Evolutionary conservation across 2,113 vertebrate species (phyloP), one percentile per base, ranked within the genome.

Genomic region (Mastomys natalensis): DNA sequence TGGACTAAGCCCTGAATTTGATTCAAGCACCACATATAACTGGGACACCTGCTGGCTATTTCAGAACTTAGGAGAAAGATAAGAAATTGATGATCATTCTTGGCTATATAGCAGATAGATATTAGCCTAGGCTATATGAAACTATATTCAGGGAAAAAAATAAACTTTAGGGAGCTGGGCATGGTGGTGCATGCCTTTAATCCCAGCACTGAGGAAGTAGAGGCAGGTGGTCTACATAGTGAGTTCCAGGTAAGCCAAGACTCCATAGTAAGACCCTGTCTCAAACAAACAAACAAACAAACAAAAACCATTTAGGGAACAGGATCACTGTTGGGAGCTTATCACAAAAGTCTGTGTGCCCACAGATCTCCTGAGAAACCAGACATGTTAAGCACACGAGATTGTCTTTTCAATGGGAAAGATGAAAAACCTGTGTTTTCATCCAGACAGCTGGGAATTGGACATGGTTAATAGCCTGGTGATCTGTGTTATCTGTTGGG

Each of bases 281-380:
- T n/a, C 34, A 81, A 81, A 81, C 17, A 81, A 81, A 81, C 58
- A 60, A 19, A 21, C 51, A 81, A 60, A 73, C 53, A 70, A 21
- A 21, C 51, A 81, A 60, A 91, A 73, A 91, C 37, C 43, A 26
- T 95, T 53, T 94, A 91, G 22, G 72, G 62, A 80, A 77, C 53
- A 60, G 16, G 7, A 51, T 55, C 29, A 60, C 66, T n/a, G 16
- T n/a, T 70, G 34, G 68, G 68, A 70, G 68, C 68, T 17, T 70
- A 70, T 15, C 68, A 70, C 68, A 17, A 19, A 70, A 17, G 16
- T 70, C 68, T 11, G 5, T n/a, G 68, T 3, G 2, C 13, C 5
- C 31, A 68, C 64, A 68, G 68, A 37, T 70, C 68, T 70, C 68
- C 34, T 37, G 34, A 70, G 68, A 37, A 70, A 70, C 68, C 34